Evolutionary conservation across 2,888 invertebrate genomes (phyloP).

Genomic region (Caenorhabditis sp.): DNA sequence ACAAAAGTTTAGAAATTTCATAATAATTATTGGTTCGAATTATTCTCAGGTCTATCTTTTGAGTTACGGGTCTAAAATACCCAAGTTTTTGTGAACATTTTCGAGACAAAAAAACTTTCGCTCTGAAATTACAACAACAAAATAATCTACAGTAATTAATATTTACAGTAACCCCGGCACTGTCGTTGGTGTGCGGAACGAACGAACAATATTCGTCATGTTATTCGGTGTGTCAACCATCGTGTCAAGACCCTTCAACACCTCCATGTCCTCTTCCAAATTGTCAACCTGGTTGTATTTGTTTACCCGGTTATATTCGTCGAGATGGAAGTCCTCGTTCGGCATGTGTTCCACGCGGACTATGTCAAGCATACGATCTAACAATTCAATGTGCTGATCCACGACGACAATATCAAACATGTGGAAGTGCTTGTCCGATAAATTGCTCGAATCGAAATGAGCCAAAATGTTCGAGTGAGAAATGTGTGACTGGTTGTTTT

Average conservation of each 20-base stretch:
- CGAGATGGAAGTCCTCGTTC: constrained; percentile 48
- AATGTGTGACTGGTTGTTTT: constrained; percentile 57
- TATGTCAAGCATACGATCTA: constrained; percentile 50
- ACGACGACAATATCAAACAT: constrained; percentile 51
- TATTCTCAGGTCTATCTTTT: no score
- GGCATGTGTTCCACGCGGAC: constrained; percentile 44
- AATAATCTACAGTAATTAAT: constrained; percentile 11
- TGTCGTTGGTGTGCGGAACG: constrained; percentile 38
- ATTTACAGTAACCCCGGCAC: constrained; percentile 41
- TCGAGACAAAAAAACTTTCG: no score
- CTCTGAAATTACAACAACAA: no score
- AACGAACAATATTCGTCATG: constrained; percentile 53
- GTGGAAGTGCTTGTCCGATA: constrained; percentile 58
- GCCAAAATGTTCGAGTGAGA: constrained; percentile 51
- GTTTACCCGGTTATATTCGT: constrained; percentile 52
- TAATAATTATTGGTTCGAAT: no score
- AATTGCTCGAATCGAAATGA: constrained; percentile 49
- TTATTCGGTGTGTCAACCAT: constrained; percentile 49
- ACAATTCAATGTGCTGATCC: constrained; percentile 53
- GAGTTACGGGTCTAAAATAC: no score
- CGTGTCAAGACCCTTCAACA: constrained; percentile 52
- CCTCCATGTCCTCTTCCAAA: constrained; percentile 46
- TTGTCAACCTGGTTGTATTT: constrained; percentile 54
- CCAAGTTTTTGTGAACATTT: no score
- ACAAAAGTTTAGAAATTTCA: no score